Conservation (phyloP, 2,113 vertebrate genomes). For the Oryzias melastigma region DNA sequence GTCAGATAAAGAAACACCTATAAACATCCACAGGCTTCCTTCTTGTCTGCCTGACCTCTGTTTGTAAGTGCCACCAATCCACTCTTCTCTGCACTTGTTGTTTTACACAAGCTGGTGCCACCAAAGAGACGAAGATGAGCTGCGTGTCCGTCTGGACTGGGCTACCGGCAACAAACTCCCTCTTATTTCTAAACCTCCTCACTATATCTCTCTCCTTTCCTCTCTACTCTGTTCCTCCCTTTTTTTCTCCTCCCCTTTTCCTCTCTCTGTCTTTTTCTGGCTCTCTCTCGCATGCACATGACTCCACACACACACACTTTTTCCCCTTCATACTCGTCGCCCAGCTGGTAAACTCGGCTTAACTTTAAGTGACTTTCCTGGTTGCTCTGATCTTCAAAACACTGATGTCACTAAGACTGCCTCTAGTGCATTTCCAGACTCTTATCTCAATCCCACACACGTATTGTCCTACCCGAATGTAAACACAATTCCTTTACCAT, state of each 20-base stretch:
- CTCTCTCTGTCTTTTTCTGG: constrained; percentile 52
- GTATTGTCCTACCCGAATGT: constrained; percentile 15
- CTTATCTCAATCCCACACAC: constrained; percentile 27
- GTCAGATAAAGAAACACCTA: constrained; percentile 69
- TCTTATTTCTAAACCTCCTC: constrained; percentile 61
- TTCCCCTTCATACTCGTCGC: constrained; percentile 20
- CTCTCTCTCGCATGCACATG: constrained; percentile 36
- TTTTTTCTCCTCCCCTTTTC: constrained; percentile 70
- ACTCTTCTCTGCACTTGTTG: constrained; percentile 45
- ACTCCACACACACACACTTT: constrained; percentile 37
- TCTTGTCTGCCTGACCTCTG: constrained; percentile 60
- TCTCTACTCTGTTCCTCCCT: constrained; percentile 62
- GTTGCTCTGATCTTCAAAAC: constrained; percentile 68
- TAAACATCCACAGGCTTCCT: constrained; percentile 67
- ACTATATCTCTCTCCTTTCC: constrained; percentile 61
- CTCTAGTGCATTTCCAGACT: constrained; percentile 34
- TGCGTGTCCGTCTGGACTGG: constrained; percentile 48
- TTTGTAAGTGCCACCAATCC: constrained; percentile 55
- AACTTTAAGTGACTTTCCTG: constrained; percentile 80
- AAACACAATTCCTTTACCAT: not conserved
- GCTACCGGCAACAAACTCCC: constrained; percentile 52
- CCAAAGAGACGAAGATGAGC: constrained; percentile 26
- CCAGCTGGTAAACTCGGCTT: constrained; percentile 76
- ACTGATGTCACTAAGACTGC: constrained; percentile 72
- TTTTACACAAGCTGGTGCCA: constrained; percentile 18